Evolutionary conservation across 2,113 vertebrate species (phyloP), one percentile per base, ranked within the genome.

Genomic region (Donacobius atricapilla): DNA sequence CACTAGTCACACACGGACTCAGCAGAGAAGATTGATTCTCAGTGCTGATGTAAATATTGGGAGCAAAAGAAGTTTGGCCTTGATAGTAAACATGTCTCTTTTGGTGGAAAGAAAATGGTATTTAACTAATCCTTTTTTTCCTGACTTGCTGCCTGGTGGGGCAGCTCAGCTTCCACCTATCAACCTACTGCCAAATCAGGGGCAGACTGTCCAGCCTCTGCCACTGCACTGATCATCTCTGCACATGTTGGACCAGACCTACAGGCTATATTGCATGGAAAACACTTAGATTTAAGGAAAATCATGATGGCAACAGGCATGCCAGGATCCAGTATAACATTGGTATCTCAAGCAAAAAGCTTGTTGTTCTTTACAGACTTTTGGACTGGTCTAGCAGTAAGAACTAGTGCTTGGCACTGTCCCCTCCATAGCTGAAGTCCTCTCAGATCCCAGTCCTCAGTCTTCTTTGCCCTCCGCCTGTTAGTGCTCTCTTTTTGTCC

Each of bases 31-130:
- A 53, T 15, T 57, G 12, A 14, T 35, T 87, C n/a, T n/a, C 22
- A 45, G 19, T 61, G 28, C 24, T 15, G 3, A 6, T 13, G 9
- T 7, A 5, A 78, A 78, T 0, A 0, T 27, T 0, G 0, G 40
- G 27, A 84, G 28, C 6, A 85, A 16, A 54, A 61, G 12, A 69
- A 27, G 21, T 40, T 65, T 70, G 40, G 5, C 24, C 22, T 77
- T 56, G 35, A 47, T 13, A 27, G 27, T 31, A 75, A 75, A 63
- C 6, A 11, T 13, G 12, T 48, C 70, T 73, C 16, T 63, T 45
- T 66, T 54, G 13, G 25, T 39, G 63, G 45, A 88, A 90, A 58
- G 22, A 85, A 70, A 8, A 10, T 0, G 0, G 4, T 61, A 33
- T 30, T 45, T 47, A 78, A 70, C 14, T 7, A 51, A 47, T 30